Base-by-base conservation (phyloP, 2,888 invertebrate genomes). In the Nymphalis polychloros region DNA sequence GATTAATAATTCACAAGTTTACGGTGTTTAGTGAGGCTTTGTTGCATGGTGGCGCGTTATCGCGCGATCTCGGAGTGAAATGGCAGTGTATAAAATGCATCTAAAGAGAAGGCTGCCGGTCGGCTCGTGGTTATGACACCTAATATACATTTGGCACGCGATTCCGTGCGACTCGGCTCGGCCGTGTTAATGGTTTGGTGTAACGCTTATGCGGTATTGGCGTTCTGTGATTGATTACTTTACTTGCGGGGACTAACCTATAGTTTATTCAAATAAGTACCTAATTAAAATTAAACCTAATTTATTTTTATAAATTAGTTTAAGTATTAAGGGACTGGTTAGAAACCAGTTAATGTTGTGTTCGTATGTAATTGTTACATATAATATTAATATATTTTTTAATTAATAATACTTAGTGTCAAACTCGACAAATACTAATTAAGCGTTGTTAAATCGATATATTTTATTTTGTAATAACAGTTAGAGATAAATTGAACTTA, bases 1-100 rank as follows among this genome's bases (percentile, higher is more conserved):
- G 87, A 89, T 92, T 91, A 92, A 92, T 92, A 90, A 92, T 92
- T 91, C 90, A 92, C 90, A 87, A 89, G 90, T 90, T 91, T 87
- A 90, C 90, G 90, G 90, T 86, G 90, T 87, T 92, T 90, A 90
- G 89, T 78, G 82, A 76, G 82, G 82, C 81, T 81, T 82, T 86
- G 88, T 90, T 88, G 90, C 91, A 88, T 88, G 90, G 86, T 73
- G 76, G 78, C 76, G 80, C 79, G 78, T 78, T 91, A 91, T 91
- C 91, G 84, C 46, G 72, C 80, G 79, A 89, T 90, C 89, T 85
- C 78, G 75, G 75, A 70, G 79, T 80, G 81, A 83, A 88, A 86
- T 85, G 88, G 84, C 83, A 83, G 80, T 82, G 81, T 79, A 79
- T 81, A 82, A 81, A 81, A 83, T 86, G 85, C 85, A 87, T 83